These are phyloP conservation scores for Gymnothorax javanicus DNA, from an alignment of 2,797 vertebrate species.

Conservation along the genomic window DNA sequence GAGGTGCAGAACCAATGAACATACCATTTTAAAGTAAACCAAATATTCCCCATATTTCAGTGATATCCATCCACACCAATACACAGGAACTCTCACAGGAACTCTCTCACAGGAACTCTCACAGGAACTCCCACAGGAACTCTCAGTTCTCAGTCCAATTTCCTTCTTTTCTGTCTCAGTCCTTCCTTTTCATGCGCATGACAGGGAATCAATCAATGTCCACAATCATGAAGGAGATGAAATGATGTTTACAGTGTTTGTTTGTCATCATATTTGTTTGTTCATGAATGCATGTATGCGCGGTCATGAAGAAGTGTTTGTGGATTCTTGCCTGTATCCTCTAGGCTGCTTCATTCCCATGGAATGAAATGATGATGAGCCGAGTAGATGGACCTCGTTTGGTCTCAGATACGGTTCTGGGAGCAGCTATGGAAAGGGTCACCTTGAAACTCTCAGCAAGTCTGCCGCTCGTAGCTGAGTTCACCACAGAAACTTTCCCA, in stretches of 20 bases:
- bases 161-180: too few species aligned
- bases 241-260: not conserved
- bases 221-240: too few species aligned
- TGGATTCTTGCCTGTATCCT: slow-evolving; percentile 4
- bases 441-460: slow-evolving; percentile 37
- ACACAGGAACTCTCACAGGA: too few species aligned
- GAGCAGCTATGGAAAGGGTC: slow-evolving; percentile 37
- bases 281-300: slow-evolving; percentile 30
- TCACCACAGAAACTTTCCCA: slow-evolving; percentile 9
- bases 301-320: slow-evolving; percentile 9
- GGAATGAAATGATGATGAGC: slow-evolving; percentile 55
- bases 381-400: slow-evolving; percentile 50
- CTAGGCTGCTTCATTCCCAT: slow-evolving; percentile 37
- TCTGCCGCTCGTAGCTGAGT: not conserved
- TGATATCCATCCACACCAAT: too few species aligned
- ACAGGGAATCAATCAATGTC: too few species aligned
- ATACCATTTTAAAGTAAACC: too few species aligned
- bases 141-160: too few species aligned
- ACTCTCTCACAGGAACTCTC: too few species aligned
- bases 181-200: too few species aligned
- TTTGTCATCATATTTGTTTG: slow-evolving; percentile 22
- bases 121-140: too few species aligned
- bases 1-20: too few species aligned
- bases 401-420: slow-evolving; percentile 45
- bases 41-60: too few species aligned